Percentiles rank a stretch among this genome's conserved stretches.
Conservation (phyloP, 2,113 vertebrate species). For the Callospermophilus lateralis region DNA sequence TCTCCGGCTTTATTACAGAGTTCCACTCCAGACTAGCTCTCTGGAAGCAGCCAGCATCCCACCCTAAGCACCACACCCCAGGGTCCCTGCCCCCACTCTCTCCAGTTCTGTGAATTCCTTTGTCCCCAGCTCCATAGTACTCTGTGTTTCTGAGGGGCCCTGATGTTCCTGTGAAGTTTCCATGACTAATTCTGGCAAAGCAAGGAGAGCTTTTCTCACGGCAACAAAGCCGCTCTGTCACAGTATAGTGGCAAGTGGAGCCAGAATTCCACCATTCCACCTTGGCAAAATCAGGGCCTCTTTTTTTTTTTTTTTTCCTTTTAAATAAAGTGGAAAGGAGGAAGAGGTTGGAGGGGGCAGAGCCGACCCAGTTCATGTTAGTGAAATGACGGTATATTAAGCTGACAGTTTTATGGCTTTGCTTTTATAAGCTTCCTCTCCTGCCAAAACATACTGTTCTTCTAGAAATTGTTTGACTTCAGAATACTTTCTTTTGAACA, state of each 20-base stretch:
- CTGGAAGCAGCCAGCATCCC: not conserved
- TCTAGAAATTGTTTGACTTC: constrained; percentile 67
- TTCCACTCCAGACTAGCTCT: not conserved
- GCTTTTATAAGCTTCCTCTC: constrained; percentile 5
- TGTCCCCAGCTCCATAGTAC: constrained; percentile 29
- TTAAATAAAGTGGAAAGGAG: constrained; percentile 18
- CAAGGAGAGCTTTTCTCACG: constrained; percentile 46
- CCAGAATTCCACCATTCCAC: constrained; percentile 72
- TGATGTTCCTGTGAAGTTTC: constrained; percentile 69
- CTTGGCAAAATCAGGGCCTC: constrained; percentile 34
- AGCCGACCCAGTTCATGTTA: constrained; percentile 30
- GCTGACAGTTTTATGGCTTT: constrained; percentile 62
- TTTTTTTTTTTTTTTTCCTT: not conserved
- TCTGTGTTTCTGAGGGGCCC: constrained; percentile 25
- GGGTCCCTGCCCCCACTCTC: not conserved
- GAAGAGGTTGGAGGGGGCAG: constrained; percentile 22
- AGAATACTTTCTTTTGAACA: constrained; percentile 43
- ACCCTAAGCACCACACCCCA: not conserved
- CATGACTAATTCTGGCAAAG: constrained; percentile 75
- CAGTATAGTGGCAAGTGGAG: constrained; percentile 44
- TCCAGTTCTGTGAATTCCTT: constrained; percentile 58
- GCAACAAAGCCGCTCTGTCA: constrained; percentile 53
- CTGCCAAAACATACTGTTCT: constrained; percentile 70
- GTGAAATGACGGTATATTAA: constrained; percentile 42
- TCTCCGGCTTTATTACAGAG: not conserved